phyloP scores from a whole-genome alignment of 2,888 invertebrate species.

The Ceramica pisi region DNA sequence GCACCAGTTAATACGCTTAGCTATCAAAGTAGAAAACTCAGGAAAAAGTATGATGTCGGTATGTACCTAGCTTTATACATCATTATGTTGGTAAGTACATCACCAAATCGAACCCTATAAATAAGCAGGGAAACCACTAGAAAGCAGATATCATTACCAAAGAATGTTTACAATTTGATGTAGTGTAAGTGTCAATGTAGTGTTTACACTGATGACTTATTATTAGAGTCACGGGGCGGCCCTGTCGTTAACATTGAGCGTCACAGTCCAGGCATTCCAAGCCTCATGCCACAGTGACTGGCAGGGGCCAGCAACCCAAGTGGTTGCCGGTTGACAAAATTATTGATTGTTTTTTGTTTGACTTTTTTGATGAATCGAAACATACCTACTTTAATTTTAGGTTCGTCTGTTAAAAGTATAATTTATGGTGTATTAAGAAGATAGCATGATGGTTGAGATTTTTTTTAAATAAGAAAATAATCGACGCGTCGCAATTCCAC shows the following conservation, averaged over 20 bases:
- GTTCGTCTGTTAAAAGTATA: not conserved
- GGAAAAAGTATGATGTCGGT: too few species aligned
- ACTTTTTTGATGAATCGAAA: not conserved
- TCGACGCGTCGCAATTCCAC: too few species aligned
- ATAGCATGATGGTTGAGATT: too few species aligned
- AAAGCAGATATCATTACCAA: constrained; percentile 13
- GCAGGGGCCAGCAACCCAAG: constrained; percentile 75
- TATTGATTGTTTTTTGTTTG: not conserved
- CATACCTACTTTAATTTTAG: too few species aligned
- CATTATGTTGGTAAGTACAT: too few species aligned
- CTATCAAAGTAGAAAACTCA: too few species aligned
- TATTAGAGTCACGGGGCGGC: constrained; percentile 72
- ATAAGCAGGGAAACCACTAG: constrained; percentile 12
- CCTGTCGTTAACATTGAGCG: constrained; percentile 80
- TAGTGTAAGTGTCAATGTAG: constrained; percentile 41
- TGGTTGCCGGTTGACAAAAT: not conserved
- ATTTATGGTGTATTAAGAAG: not conserved
- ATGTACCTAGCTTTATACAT: too few species aligned
- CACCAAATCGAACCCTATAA: not conserved
- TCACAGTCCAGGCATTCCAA: constrained; percentile 80
- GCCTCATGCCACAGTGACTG: constrained; percentile 62
- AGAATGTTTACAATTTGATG: constrained; percentile 29
- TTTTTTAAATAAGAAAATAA: too few species aligned
- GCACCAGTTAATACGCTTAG: too few species aligned
- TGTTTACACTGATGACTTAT: constrained; percentile 65